phyloP scores from a whole-genome alignment of 2,113 vertebrate species.

The Atherinomorus stipes region DNA sequence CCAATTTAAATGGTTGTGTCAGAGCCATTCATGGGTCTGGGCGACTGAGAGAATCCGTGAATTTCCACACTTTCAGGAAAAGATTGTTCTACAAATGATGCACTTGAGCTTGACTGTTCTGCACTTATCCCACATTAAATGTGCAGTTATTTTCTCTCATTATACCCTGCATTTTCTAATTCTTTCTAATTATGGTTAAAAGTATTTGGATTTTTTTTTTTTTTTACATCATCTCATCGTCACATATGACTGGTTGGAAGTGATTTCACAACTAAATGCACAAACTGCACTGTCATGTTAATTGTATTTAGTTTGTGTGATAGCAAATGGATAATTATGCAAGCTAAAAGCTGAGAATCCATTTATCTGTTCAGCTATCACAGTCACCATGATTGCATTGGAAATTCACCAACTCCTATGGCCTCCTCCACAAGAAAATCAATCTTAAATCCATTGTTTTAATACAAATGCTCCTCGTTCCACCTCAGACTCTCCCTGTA shows the following conservation, averaged over 20 bases:
- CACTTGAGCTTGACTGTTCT: neutral
- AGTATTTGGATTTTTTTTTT: conserved; percentile 18
- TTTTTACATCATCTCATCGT: neutral
- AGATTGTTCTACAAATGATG: neutral
- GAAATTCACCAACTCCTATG: conserved; percentile 40
- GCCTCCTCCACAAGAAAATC: conserved; percentile 48
- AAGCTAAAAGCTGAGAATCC: conserved; percentile 28
- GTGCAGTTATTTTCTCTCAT: neutral
- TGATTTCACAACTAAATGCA: conserved; percentile 11
- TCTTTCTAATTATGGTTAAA: neutral
- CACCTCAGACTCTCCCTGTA: neutral
- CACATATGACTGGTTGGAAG: neutral
- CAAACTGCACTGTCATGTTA: neutral
- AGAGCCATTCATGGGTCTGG: neutral
- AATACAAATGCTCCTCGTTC: conserved; percentile 23
- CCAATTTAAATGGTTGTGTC: conserved; percentile 7
- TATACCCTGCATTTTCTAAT: neutral
- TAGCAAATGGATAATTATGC: conserved; percentile 27
- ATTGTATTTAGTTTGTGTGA: conserved; percentile 25
- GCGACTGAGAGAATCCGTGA: neutral
- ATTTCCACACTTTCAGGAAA: neutral
- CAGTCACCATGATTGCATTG: conserved; percentile 36
- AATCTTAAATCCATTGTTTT: conserved; percentile 43
- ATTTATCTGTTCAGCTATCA: conserved; percentile 32
- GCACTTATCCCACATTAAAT: neutral